phyloP scores from a whole-genome alignment of 1,140 invertebrate genomes.

The Choristoneura fumiferana region DNA sequence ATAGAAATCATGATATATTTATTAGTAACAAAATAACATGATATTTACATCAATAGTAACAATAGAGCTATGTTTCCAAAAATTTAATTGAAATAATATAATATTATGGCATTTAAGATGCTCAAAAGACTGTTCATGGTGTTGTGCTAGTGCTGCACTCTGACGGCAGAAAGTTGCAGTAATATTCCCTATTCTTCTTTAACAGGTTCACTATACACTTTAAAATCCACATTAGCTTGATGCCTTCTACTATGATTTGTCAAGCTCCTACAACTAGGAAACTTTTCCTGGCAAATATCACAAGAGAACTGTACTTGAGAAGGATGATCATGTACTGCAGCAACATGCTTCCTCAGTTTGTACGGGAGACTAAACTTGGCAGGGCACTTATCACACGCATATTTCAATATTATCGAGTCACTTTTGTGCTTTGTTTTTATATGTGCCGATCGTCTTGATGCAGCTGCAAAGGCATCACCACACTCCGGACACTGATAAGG shows the following conservation, averaged over 20 bases:
- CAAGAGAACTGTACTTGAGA: conserved; percentile 38
- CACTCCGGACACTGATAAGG: conserved; percentile 58
- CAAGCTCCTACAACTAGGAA: conserved; percentile 45
- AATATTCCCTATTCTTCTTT: no score
- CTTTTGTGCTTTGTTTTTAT: conserved; percentile 47
- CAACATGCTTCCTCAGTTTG: conserved; percentile 47
- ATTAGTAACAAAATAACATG: no score
- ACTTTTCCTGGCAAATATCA: conserved; percentile 43
- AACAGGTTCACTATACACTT: conserved; percentile 4
- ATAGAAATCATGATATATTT: no score
- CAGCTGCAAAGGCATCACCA: conserved; percentile 53
- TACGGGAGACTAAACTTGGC: conserved; percentile 53
- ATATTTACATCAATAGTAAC: no score
- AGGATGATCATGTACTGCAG: conserved; percentile 35
- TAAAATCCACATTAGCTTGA: conserved; percentile 24
- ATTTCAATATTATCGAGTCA: conserved; percentile 38
- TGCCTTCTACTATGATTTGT: conserved; percentile 51
- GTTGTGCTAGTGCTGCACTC: no score
- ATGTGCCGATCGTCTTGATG: conserved; percentile 58
- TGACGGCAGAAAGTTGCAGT: no score
- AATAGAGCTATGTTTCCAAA: no score
- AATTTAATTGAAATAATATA: no score
- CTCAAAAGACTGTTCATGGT: no score
- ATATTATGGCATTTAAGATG: no score
- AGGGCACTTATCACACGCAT: conserved; percentile 49